phyloP scores from a whole-genome alignment of 2,797 vertebrate genomes.

The Oreonectes daqikongensis region DNA sequence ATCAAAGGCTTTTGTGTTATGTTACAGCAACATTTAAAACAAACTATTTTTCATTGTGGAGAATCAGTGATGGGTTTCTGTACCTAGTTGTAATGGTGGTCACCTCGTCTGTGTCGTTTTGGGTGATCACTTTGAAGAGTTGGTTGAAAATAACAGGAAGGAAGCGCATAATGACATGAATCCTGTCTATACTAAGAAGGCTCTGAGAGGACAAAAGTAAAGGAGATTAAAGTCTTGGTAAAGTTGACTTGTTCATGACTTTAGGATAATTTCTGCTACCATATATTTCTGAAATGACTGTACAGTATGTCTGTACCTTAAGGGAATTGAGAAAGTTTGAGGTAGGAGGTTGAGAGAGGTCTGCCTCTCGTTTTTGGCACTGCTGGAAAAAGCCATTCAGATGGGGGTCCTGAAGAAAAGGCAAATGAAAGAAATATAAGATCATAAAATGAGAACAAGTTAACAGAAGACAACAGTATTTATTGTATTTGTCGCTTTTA shows the following conservation, averaged over 20 bases:
- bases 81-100: constrained; percentile 90
- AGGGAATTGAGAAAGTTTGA: constrained; percentile 88
- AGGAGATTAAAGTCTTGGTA: no score
- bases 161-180: constrained; percentile 91
- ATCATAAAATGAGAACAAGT: background rate
- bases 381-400: constrained; percentile 94
- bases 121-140: constrained; percentile 91
- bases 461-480: background rate
- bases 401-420: constrained; percentile 84
- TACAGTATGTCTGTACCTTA: constrained; percentile 76
- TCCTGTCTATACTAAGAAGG: constrained; percentile 93
- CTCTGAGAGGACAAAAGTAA: constrained; percentile 74
- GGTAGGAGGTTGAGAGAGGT: constrained; percentile 89
- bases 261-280: background rate
- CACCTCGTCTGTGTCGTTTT: constrained; percentile 90
- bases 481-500: background rate
- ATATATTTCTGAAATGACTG: background rate
- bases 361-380: constrained; percentile 94
- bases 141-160: constrained; percentile 96
- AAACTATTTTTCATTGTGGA: background rate
- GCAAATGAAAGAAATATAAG: no score
- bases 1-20: background rate
- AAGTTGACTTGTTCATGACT: background rate
- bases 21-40: background rate
- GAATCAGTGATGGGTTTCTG: background rate